Evolutionary conservation across 2,113 vertebrate species (phyloP), one percentile per base, ranked within the genome.

Genomic region (Tragelaphus buxtoni): DNA sequence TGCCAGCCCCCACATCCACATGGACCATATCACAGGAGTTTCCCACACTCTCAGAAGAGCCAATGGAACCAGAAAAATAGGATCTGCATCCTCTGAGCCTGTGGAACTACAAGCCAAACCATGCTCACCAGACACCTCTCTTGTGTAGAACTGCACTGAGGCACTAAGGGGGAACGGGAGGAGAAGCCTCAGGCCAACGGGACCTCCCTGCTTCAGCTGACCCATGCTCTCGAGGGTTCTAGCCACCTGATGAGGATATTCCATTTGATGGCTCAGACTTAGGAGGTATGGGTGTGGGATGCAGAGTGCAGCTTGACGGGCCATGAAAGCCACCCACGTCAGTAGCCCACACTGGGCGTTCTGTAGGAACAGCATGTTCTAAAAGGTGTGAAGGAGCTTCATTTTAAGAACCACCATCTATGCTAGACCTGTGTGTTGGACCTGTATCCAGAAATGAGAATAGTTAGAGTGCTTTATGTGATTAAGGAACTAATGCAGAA

Each of bases 311-410:
- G 35, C 63, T 35, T 20, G 2, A 10, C 1, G 51, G 79, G 85
- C 20, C 24, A 28, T 26, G 39, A 35, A 16, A 55, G 22, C 42
- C 30, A 7, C 47, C 35, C 39, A 56, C 7, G 17, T 56, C 39
- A 51, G 2, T 14, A 42, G 13, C 22, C 39, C 4, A 22, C 17
- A 28, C 17, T 0, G 2, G 28, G 47, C 42, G 9, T 93, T 9
- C 51, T 3, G 53, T 16, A 45, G 35, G n/a, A 30, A 39, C 3
- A 28, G 28, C n/a, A 1, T 9, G 24, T 58, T 72, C 42, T 3
- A 28, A 76, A 83, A 51, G n/a, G 39, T 45, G 2, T 9, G 22
- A 7, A 53, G 91, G 82, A 93, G 22, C 8, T 61, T 22, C 69
- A 13, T 16, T 56, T 79, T 58, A 42, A 56, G 39, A 76, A 56